Base-by-base conservation (phyloP, 2,113 vertebrate genomes). In the Leptobrachium leishanense region DNA sequence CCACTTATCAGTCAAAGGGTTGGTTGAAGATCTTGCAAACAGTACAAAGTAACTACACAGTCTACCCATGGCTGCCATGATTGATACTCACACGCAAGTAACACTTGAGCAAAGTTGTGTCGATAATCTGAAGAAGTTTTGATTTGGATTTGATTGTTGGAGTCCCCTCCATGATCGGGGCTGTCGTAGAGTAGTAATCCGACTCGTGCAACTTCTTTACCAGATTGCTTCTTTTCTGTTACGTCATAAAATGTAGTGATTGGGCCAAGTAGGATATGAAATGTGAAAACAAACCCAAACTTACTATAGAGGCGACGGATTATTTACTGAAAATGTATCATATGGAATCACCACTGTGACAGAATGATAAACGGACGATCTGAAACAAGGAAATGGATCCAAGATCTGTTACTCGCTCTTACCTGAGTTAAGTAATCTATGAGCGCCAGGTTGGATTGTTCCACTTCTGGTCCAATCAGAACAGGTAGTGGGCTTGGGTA, bases 361-460 rank as follows among this genome's bases (percentile, higher is more conserved):
- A 31, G 20, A 31, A 31, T 31, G 20, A 31, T 31, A 31, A 31
- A 50, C 8, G 1, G 46, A 50, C 46, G 46, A 8, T 50, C 46
- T 50, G 46, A 50, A 50, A 50, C 46, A 50, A 50, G 8, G 8
- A 50, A 50, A 50, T 50, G 46, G 46, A 50, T 50, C 4, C 8
- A 8, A 50, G 4, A 50, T 50, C 4, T 50, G 46, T 50, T 31
- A 50, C 8, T 50, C 46, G 4, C 8, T 8, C 88, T 87, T 82
- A 96, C 98, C 94, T 98, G 98, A 2, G 97, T 98, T 85, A 99
- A 88, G 88, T 99, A 99, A 89, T 99, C 97, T 66, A 99, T 99
- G 15, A 99, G 95, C 65, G 97, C 97, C 13, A 98, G 91, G 69
- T 98, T 96, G 67, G 97, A 97, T 88, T 95, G 98, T 85, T 99